Evolutionary conservation across 2,797 vertebrate species (phyloP).

Genomic region (Crax fasciolata): DNA sequence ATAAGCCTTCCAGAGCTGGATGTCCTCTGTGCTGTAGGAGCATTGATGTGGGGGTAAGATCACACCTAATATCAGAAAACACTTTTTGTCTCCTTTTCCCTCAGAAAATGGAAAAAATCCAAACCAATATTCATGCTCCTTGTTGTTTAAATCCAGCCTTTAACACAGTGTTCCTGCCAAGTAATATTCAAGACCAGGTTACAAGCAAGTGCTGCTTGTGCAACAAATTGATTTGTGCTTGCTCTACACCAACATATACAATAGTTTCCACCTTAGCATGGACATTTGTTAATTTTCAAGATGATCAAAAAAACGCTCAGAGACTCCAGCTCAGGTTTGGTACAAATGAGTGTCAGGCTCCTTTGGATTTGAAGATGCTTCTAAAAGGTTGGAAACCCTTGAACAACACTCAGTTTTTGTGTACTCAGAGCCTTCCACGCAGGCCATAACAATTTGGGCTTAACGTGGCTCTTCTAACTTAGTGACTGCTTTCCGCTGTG

Average conservation of each 20-base stretch:
- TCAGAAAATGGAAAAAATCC: background rate
- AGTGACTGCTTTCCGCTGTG: background rate
- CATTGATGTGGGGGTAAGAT: background rate
- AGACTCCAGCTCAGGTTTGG: too few relatives aligned
- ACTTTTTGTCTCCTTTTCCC: background rate
- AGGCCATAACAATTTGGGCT: background rate
- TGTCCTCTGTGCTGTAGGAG: background rate
- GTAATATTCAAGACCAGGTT: background rate
- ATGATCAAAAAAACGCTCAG: background rate
- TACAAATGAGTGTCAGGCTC: background rate
- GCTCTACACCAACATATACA: background rate
- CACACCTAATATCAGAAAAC: background rate
- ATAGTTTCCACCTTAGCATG: background rate
- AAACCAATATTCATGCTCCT: background rate
- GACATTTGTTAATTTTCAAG: background rate
- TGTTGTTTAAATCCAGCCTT: background rate
- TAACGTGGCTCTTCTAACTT: background rate
- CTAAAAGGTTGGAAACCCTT: background rate
- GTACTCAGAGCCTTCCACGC: background rate
- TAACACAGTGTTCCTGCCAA: background rate
- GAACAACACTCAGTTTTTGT: background rate
- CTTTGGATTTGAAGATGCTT: background rate
- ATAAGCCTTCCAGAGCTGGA: background rate
- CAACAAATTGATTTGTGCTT: background rate
- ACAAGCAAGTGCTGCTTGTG: background rate